These are phyloP conservation scores for Drosophila kuntzei DNA, from an alignment of 2,888 invertebrate genomes.

Conservation along the genomic window DNA sequence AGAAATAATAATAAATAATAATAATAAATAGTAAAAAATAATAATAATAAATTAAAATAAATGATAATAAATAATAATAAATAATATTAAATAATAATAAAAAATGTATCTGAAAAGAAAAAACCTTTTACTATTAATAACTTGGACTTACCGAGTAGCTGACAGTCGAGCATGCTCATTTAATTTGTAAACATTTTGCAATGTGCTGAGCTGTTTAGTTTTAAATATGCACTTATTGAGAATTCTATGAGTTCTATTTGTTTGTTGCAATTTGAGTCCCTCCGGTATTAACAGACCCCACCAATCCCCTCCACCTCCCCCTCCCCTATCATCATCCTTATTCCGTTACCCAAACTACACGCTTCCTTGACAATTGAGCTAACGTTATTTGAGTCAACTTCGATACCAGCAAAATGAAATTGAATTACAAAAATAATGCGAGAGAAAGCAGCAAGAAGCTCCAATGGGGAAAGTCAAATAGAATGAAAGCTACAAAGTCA, in stretches of 20 bases:
- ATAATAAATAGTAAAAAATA: too few relatives aligned
- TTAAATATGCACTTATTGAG: background rate
- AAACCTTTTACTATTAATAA: too few relatives aligned
- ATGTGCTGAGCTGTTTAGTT: background rate
- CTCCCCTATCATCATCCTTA: too few relatives aligned
- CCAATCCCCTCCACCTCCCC: background rate
- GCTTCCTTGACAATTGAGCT: slow-evolving; percentile 34
- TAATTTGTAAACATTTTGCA: background rate
- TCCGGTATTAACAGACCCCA: background rate
- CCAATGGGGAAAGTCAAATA: slow-evolving; percentile 47
- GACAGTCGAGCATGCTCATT: background rate
- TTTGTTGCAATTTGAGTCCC: background rate
- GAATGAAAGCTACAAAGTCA: slow-evolving; percentile 29
- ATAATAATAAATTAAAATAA: too few relatives aligned
- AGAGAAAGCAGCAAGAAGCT: slow-evolving; percentile 19
- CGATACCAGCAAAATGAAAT: slow-evolving; percentile 58
- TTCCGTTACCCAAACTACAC: slow-evolving; percentile 15
- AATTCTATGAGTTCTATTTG: background rate
- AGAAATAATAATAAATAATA: too few relatives aligned
- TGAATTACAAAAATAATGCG: slow-evolving; percentile 60
- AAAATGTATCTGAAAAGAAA: too few relatives aligned
- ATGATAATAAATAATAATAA: too few relatives aligned
- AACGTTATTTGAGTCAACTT: slow-evolving; percentile 51
- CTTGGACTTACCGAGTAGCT: background rate
- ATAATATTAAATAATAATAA: too few relatives aligned